A percentile compares a stretch with the other conserved stretches of the same genome.
phyloP scores from a whole-genome alignment of 2,797 vertebrate species.

The Semotilus atromaculatus region DNA sequence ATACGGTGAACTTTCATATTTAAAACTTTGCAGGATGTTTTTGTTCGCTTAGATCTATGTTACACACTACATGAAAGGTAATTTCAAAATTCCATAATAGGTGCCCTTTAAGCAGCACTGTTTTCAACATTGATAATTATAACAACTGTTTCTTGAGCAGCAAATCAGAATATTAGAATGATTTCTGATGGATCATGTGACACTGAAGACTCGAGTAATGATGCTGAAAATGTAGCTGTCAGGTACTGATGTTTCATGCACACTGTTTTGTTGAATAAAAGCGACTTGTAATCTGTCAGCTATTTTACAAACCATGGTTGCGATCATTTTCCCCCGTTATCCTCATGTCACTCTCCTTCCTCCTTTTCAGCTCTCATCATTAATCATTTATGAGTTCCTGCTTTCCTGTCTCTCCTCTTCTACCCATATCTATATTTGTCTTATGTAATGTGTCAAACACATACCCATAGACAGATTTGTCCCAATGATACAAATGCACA shows the following conservation, averaged over 20 bases:
- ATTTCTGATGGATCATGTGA: not conserved
- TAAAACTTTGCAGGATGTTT: too few species aligned
- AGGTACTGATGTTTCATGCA: not conserved
- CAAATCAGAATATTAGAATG: not conserved
- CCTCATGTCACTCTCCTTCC: slow-evolving; percentile 67
- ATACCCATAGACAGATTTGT: slow-evolving; percentile 7
- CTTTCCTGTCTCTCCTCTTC: slow-evolving; percentile 25
- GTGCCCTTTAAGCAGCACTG: not conserved
- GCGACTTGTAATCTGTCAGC: slow-evolving; percentile 33
- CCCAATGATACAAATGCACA: slow-evolving; percentile 26
- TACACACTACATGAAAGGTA: too few species aligned
- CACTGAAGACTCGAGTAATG: not conserved
- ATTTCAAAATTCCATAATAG: too few species aligned
- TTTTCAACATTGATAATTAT: not conserved
- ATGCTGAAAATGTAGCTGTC: not conserved
- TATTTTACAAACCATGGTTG: slow-evolving; percentile 32
- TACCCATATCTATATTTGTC: slow-evolving; percentile 37
- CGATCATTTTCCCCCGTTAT: slow-evolving; percentile 57
- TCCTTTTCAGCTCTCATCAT: slow-evolving; percentile 67
- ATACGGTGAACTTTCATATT: too few species aligned
- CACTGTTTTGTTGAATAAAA: slow-evolving; percentile 32
- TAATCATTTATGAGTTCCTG: slow-evolving; percentile 72
- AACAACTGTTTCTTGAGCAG: not conserved
- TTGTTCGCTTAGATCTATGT: too few species aligned
- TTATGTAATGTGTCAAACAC: slow-evolving; percentile 17